Base-by-base conservation (phyloP, 2,113 vertebrate species). In the Scomber scombrus region DNA sequence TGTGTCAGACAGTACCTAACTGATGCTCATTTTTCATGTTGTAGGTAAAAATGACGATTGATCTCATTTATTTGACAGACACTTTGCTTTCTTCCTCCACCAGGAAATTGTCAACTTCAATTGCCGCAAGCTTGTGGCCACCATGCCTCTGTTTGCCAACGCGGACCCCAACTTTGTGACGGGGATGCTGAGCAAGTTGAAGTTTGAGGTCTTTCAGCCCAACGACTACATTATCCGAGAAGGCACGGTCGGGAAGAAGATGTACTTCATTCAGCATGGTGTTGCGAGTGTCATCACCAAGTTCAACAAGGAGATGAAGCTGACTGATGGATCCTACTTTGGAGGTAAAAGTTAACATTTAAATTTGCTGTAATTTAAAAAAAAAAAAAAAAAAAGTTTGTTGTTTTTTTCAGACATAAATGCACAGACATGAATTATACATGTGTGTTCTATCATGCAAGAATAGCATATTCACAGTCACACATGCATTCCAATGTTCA, bases 51-150 rank as follows among this genome's bases (percentile, higher is more conserved):
- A 45, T n/a, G 26, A 8, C 7, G 8, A 40, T 40, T 40, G 19
- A 56, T 71, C 57, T 72, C 43, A 71, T 64, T 43, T 45, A 29
- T 71, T 46, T 70, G 5, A 78, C 51, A 19, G 12, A 79, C 11
- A 23, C 12, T 49, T 63, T 80, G 26, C 29, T 45, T 57, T 60
- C 54, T 79, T 15, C 13, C 16, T 45, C 81, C 89, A 96, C 76
- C 90, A 99, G 98, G 98, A 99, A 93, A 99, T 99, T 34, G 97
- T 99, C 84, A 99, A 99, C 94, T 99, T 98, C 90, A 99, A 99
- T 71, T 99, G 98, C 80, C 96, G 97, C 45, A 99, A 99, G 77
- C 95, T 99, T 5, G 98, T 99, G 78, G 98, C 98, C 84, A 98
- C 98, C 1, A 99, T 99, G 98, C 98, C 98, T 10, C 94, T 99